Conservation (phyloP, 2,113 vertebrate species). For the Mastomys coucha region DNA sequence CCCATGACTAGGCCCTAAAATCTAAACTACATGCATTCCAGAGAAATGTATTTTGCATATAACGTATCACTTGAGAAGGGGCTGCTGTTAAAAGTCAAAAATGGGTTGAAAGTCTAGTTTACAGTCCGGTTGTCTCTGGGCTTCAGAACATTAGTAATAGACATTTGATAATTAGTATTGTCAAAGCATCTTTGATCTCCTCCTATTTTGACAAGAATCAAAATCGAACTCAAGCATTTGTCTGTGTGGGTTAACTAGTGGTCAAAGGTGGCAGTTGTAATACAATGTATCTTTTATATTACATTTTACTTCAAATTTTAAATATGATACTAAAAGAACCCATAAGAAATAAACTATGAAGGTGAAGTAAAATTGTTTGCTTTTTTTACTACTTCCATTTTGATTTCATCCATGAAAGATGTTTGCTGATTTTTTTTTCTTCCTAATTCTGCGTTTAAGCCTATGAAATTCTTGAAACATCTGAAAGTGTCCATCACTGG, state of each 20-base stretch:
- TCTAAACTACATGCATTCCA: background rate
- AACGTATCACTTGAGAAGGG: background rate
- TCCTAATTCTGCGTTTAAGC: background rate
- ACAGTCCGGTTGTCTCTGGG: background rate
- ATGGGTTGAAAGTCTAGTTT: background rate
- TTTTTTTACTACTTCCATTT: background rate
- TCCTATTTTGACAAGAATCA: slow-evolving; percentile 11
- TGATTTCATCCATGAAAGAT: background rate
- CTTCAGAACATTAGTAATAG: background rate
- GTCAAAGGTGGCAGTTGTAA: background rate
- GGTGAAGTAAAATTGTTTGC: background rate
- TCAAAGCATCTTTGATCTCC: background rate
- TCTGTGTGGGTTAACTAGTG: background rate
- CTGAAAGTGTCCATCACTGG: background rate
- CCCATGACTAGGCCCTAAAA: background rate
- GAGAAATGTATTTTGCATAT: background rate
- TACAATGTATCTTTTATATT: background rate
- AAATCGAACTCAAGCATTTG: background rate
- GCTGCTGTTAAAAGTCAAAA: background rate
- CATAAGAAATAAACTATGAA: background rate
- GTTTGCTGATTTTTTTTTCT: background rate
- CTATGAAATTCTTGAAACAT: background rate
- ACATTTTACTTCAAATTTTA: background rate
- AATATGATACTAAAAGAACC: background rate
- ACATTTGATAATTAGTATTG: background rate